Base-by-base conservation (phyloP, 2,113 vertebrate genomes). In the Psittacara wagleri region DNA sequence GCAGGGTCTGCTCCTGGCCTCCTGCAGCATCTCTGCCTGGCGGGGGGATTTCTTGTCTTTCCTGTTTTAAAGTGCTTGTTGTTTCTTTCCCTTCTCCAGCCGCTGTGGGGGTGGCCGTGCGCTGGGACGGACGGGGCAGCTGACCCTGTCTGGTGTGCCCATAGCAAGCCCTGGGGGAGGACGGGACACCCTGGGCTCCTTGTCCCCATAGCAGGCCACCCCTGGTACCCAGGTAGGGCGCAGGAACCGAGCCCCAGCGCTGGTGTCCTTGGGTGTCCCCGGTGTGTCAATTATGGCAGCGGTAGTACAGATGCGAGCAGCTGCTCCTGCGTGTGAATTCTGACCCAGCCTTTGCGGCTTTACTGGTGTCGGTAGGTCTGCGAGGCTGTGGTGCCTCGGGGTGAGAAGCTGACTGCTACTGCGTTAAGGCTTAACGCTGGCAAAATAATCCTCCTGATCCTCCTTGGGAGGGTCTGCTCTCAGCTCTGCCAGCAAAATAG, bases 271-370 rank as follows among this genome's bases (percentile, higher is more conserved):
- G 69, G 22, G 4, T 67, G 77, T 77, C 68, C 54, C 69, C 1
- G 0, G 3, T 37, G 68, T 33, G 68, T 88, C 85, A 17, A 55
- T 29, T n/a, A 25, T 1, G 5, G 51, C 51, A 19, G 3, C 0
- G 0, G 1, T 4, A 35, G 57, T 24, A 18, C n/a, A 4, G 11
- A 1, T 0, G 20, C 1, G 1, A 59, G 62, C 6, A 39, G 54
- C 39, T 29, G 64, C 54, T 86, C 13, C 33, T 3, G 15, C 2
- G 0, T 1, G 13, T 0, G 35, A 51, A 18, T 52, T 1, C 27
- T 15, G 68, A 55, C 6, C 55, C 11, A 10, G 33, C 41, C 51
- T 64, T 33, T 13, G 57, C 7, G 57, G 64, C n/a, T 72, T 51
- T 7, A 0, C 29, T 7, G 17, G 55, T 35, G 29, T 24, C 7